A percentile compares a stretch with the other conserved stretches of the same genome.
Conservation (phyloP, 2,113 vertebrate genomes). For the Leptobrachium leishanense region DNA sequence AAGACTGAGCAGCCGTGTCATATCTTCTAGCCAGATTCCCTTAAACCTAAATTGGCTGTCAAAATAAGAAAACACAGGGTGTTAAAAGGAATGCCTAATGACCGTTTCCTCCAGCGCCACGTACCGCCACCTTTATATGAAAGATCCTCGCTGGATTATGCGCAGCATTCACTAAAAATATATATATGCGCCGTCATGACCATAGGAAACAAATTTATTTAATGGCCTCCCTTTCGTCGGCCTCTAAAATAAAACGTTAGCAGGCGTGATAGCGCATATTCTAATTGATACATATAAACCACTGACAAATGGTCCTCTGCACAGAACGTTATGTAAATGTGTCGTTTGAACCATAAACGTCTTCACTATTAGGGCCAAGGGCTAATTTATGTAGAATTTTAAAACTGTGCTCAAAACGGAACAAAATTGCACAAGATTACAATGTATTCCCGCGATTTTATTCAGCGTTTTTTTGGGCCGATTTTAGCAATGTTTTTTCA, state of each 20-base stretch:
- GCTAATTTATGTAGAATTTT: too few relatives aligned
- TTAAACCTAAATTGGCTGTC: neutral
- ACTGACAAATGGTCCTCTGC: neutral
- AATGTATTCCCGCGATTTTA: too few relatives aligned
- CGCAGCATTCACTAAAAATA: neutral
- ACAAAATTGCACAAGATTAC: too few relatives aligned
- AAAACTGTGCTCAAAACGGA: too few relatives aligned
- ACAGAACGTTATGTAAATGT: neutral
- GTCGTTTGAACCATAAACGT: too few relatives aligned
- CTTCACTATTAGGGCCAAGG: too few relatives aligned
- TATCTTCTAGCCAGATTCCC: neutral
- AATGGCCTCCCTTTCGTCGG: neutral
- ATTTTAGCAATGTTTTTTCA: too few relatives aligned
- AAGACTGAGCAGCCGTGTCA: neutral
- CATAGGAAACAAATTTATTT: neutral
- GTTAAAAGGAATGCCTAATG: neutral
- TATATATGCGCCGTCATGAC: neutral
- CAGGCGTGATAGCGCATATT: neutral
- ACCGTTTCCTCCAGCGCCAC: conserved; percentile 4
- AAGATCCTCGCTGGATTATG: neutral
- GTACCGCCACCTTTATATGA: neutral
- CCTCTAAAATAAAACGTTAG: neutral
- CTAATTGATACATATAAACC: neutral
- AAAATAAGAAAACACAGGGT: neutral
- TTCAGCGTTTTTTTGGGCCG: too few relatives aligned